Conservation (phyloP, 2,113 vertebrate species). For the Triplophysa dalaica region DNA sequence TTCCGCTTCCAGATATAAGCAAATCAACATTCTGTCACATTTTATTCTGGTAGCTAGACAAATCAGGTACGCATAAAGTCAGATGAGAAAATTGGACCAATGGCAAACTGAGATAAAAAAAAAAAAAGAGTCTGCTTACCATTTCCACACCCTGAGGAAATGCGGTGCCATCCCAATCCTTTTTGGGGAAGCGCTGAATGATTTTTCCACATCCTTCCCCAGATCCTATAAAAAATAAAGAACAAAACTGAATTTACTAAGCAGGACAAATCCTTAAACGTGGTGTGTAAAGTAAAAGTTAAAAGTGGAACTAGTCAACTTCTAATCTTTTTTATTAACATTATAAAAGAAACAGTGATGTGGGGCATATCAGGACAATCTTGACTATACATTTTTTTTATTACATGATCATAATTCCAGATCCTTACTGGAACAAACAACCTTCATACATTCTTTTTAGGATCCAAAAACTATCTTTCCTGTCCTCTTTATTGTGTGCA, state of each 20-base stretch:
- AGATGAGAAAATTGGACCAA: not conserved
- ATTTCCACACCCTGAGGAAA: slow-evolving; percentile 98
- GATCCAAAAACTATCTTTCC: slow-evolving; percentile 11
- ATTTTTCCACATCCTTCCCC: slow-evolving; percentile 94
- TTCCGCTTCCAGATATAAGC: not conserved
- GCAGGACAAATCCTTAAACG: too few species aligned
- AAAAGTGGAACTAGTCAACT: too few species aligned
- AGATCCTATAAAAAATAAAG: slow-evolving; percentile 73
- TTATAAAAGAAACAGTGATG: not conserved
- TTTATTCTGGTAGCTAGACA: not conserved
- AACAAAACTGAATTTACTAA: not conserved
- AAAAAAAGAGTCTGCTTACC: slow-evolving; percentile 72
- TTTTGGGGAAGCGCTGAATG: slow-evolving; percentile 94
- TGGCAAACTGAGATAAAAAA: not conserved
- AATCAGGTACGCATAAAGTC: not conserved
- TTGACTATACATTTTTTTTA: not conserved
- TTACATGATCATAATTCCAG: slow-evolving; percentile 40
- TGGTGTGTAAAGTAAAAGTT: too few species aligned
- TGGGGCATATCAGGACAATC: slow-evolving; percentile 29
- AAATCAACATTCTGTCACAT: not conserved
- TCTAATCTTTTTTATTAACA: too few species aligned
- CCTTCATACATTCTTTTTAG: slow-evolving; percentile 5
- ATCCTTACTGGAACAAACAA: slow-evolving; percentile 17
- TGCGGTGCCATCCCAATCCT: slow-evolving; percentile 94
- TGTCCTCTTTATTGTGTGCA: not conserved